Evolutionary conservation across 2,888 invertebrate genomes (phyloP).

Genomic region (Quadroppia sp.): DNA sequence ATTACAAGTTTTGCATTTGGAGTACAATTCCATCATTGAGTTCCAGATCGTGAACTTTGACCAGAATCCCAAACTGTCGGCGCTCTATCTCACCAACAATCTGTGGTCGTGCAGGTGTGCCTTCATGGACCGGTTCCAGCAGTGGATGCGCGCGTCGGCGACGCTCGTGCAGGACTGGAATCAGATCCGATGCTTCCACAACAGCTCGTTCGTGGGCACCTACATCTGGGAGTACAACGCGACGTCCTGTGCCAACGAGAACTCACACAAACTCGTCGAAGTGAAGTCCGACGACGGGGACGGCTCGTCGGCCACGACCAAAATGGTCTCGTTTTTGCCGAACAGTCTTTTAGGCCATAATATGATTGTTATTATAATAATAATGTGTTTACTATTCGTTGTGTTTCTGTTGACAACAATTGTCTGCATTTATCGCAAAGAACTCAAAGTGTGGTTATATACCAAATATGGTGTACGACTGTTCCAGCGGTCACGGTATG

Average conservation of each 20-base stretch:
- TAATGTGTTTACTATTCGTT: conserved; percentile 64
- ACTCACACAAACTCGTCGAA: background rate
- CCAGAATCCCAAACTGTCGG: conserved; percentile 43
- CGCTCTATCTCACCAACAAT: conserved; percentile 57
- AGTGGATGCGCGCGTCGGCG: conserved; percentile 64
- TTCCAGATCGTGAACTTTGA: conserved; percentile 65
- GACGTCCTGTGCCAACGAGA: conserved; percentile 46
- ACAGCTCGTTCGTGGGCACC: conserved; percentile 46
- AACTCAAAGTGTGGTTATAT: conserved; percentile 74
- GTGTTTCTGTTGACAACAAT: conserved; percentile 65
- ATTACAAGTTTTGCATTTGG: conserved; percentile 64
- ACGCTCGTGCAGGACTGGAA: conserved; percentile 51
- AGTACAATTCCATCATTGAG: conserved; percentile 67
- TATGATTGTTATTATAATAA: conserved; percentile 67
- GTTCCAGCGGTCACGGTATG: conserved; percentile 47
- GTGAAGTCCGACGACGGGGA: conserved; percentile 4
- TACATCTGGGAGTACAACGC: conserved; percentile 48
- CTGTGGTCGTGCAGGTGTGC: conserved; percentile 79
- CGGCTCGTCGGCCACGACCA: no score
- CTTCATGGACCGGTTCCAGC: conserved; percentile 66
- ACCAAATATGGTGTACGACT: conserved; percentile 73
- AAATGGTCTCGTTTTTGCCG: conserved; percentile 56
- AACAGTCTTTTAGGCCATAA: conserved; percentile 71
- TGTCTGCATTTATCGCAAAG: conserved; percentile 70
- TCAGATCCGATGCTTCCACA: conserved; percentile 47